Conservation (phyloP, 2,113 vertebrate genomes). For the Tachuris rubrigastra region DNA sequence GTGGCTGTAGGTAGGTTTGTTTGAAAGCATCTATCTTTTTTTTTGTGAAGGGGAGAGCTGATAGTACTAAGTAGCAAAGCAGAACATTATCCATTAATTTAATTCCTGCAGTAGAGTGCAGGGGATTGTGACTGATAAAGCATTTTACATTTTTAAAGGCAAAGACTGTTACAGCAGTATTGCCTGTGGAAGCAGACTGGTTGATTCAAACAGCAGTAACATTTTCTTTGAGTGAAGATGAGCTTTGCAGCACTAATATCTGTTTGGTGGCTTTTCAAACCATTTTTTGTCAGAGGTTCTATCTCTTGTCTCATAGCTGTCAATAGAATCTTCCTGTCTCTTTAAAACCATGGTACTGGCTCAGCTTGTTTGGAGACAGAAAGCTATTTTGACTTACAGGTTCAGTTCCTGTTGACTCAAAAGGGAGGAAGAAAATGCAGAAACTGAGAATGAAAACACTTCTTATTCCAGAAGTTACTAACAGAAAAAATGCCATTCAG, state of each 20-base stretch:
- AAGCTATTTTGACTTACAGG: slow-evolving; percentile 60
- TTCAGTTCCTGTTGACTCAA: slow-evolving; percentile 62
- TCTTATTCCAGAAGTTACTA: slow-evolving; percentile 57
- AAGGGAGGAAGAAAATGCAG: slow-evolving; percentile 34
- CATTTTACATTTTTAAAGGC: not conserved
- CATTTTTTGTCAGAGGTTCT: not conserved
- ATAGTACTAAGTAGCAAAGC: not conserved
- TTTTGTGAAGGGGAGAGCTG: not conserved
- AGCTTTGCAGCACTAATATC: not conserved
- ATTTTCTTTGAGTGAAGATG: not conserved
- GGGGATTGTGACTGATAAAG: not conserved
- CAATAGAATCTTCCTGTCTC: not conserved
- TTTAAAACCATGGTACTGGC: not conserved
- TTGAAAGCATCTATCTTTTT: not conserved
- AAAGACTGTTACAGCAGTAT: not conserved
- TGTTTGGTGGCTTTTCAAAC: not conserved
- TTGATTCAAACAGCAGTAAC: not conserved
- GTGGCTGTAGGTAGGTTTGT: not conserved
- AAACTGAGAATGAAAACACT: slow-evolving; percentile 52
- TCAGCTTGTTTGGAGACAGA: slow-evolving; percentile 50
- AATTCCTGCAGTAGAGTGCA: not conserved
- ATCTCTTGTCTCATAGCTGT: not conserved
- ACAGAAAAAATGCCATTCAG: slow-evolving; percentile 26
- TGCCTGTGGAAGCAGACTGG: not conserved
- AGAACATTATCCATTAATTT: not conserved